Conservation (phyloP, 2,113 vertebrate species). For the Lepisosteus osseus region DNA sequence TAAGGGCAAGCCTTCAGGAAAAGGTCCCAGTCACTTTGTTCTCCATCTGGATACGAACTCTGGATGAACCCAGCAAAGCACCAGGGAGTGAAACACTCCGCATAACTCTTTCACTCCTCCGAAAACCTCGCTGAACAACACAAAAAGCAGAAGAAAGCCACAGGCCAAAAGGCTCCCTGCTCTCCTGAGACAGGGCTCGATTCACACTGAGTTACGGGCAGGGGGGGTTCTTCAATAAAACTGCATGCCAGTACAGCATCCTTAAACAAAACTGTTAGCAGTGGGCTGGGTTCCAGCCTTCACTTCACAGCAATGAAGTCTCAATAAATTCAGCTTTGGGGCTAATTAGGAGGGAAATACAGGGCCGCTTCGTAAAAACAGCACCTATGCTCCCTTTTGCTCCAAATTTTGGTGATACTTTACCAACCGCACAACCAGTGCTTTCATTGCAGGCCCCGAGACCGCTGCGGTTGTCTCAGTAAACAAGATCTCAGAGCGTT, state of each 20-base stretch:
- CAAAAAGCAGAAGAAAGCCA: conserved; percentile 45
- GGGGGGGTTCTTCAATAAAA: conserved; percentile 64
- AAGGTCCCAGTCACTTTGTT: conserved; percentile 82
- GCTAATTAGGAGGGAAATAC: conserved; percentile 37
- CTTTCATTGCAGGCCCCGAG: conserved; percentile 14
- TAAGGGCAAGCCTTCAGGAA: conserved; percentile 82
- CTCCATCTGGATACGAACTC: conserved; percentile 88
- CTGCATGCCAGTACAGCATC: conserved; percentile 47
- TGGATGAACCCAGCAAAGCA: conserved; percentile 82
- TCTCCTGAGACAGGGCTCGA: conserved; percentile 59
- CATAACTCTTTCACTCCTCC: conserved; percentile 60
- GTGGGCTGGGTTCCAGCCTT: conserved; percentile 52
- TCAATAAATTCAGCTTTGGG: conserved; percentile 43
- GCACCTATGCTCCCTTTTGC: conserved; percentile 36
- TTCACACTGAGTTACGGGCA: conserved; percentile 56
- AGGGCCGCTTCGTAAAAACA: conserved; percentile 28
- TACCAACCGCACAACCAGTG: conserved; percentile 37
- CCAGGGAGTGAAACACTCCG: conserved; percentile 59
- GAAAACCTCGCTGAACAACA: conserved; percentile 49
- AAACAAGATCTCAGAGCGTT: too few species aligned
- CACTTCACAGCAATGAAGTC: conserved; percentile 43
- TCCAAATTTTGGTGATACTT: conserved; percentile 48
- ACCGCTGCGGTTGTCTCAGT: too few species aligned
- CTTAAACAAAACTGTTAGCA: conserved; percentile 52
- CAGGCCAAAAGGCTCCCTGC: conserved; percentile 65